Evolutionary conservation across 37 sponge, comb jelly and placozoan species (phyloP), one percentile per base, ranked within the genome.

Genomic region (Haliclona indistincta): DNA sequence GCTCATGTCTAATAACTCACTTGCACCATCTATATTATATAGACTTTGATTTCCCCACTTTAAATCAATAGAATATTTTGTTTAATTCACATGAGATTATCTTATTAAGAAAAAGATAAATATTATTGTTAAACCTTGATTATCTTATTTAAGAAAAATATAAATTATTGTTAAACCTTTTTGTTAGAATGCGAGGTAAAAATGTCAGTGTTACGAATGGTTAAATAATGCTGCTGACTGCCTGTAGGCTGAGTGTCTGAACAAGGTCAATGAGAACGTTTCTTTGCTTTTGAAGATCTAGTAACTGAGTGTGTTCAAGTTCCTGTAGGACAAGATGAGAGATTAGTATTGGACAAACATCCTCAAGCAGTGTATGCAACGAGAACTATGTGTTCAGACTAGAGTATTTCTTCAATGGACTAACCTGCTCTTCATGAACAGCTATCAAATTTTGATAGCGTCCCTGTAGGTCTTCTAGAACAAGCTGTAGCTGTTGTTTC

Each of bases 341-440:
- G 40, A 30, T 30, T 49, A 26, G 40, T 19, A 8, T 26, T 34
- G 37, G 49, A 7, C 30, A 6, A 33, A 6, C 30, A 13, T 5
- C 8, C 11, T 36, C 37, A 36, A 13, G 8, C 13, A 13, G 8
- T 47, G 8, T 47, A 8, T 17, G 13, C 49, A 8, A n/a, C n/a
- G n/a, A n/a, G n/a, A n/a, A n/a, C 13, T 17, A 17, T 17, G 13
- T 47, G 49, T 13, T 47, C 49, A 47, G 8, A 17, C 49, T 47
- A 13, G n/a, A 13, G 49, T 13, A 47, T 47, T 47, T 47, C 49
- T 47, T 47, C 13, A 13, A 8, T 47, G 49, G 49, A 47, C 49
- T 47, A 1, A 81, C 83, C 67, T 75, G 47, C 36, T 60, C 23
- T 38, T 58, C 75, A 43, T 81, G 77, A 4, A 75, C 77, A 22